These are phyloP conservation scores for Bubo blakistoni DNA, from an alignment of 2,113 vertebrate species.

Conservation along the genomic window DNA sequence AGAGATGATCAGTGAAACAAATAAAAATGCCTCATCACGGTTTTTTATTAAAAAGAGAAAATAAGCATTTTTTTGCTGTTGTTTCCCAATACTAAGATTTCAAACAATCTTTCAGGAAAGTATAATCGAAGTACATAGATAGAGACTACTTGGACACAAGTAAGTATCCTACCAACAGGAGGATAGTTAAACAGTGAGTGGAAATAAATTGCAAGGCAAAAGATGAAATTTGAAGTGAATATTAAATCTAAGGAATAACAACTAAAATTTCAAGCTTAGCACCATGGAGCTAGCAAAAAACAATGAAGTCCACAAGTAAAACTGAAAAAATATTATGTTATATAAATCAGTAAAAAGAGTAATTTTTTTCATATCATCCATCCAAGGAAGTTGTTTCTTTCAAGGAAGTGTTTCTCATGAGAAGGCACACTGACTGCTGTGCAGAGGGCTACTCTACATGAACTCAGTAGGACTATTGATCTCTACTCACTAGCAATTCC, in stretches of 20 bases:
- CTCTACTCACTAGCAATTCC: not conserved
- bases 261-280: not conserved
- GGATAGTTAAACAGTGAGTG: not conserved
- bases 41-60: not conserved
- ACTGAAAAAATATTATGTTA: not conserved
- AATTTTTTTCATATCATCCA: not conserved
- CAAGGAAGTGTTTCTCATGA: not conserved
- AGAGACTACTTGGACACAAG: not conserved
- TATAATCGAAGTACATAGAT: not conserved
- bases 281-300: not conserved
- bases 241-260: not conserved
- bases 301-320: not conserved
- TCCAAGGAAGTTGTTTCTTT: not conserved
- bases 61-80: not conserved
- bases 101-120: not conserved
- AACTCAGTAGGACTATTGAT: not conserved
- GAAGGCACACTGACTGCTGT: not conserved
- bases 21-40: rapidly evolving
- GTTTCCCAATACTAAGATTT: not conserved
- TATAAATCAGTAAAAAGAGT: not conserved
- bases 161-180: not conserved
- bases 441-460: not conserved
- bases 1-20: not conserved
- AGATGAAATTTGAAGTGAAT: not conserved
- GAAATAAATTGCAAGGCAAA: not conserved